These are phyloP conservation scores for Petrocephalus microphthalmus DNA, from an alignment of 2,113 vertebrate genomes.

Conservation along the genomic window DNA sequence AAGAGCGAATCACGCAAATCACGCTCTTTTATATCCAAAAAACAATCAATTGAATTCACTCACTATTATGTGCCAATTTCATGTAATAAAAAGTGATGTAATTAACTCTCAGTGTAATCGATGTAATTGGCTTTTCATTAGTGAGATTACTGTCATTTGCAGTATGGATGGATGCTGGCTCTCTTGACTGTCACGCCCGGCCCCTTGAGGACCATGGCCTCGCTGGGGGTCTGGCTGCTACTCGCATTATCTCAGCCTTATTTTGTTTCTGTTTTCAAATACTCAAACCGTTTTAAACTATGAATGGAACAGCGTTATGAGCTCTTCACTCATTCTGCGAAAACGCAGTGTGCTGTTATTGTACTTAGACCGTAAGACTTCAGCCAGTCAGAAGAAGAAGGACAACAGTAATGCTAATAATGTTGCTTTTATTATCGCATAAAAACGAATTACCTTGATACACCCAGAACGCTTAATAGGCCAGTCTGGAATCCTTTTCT, in stretches of 20 bases:
- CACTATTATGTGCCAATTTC: background rate
- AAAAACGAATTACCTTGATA: background rate
- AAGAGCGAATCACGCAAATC: too few species aligned
- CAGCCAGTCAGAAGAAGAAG: background rate
- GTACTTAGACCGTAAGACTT: background rate
- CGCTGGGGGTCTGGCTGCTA: background rate
- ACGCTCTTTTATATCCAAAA: background rate
- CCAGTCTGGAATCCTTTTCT: background rate
- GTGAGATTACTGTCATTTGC: background rate
- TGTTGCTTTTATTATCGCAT: background rate
- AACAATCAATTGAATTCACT: background rate
- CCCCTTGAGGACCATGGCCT: background rate
- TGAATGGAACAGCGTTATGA: background rate
- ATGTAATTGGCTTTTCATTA: conserved; percentile 2
- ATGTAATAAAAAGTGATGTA: background rate
- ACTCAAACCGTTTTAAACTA: background rate
- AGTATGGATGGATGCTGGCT: background rate
- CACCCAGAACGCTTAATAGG: background rate
- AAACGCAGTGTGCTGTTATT: background rate
- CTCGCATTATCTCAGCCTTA: background rate
- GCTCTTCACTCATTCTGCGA: background rate
- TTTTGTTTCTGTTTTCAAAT: background rate
- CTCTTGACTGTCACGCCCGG: background rate
- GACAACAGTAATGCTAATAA: background rate
- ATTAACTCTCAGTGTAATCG: background rate